Evolutionary conservation across 2,113 vertebrate genomes (phyloP), one percentile per base, ranked within the genome.

Genomic region (Odocoileus hemionus): DNA sequence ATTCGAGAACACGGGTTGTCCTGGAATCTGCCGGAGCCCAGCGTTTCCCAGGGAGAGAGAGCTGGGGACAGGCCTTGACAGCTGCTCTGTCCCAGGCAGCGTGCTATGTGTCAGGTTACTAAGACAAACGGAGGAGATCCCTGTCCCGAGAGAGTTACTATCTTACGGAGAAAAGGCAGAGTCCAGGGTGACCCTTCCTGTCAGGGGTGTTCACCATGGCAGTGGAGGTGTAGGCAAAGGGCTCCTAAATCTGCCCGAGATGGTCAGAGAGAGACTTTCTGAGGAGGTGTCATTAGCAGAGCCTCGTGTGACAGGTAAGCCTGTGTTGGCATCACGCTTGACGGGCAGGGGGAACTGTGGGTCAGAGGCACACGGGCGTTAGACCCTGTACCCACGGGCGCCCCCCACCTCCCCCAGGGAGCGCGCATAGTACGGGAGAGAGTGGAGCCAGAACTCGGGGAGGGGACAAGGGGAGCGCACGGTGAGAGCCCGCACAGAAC

Each of bases 391-490:
- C 28, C 13, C 16, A 0, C 8, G 7, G 43, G 45, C 4, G 17
- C 39, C 23, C 7, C 7, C 11, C 17, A n/a, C 13, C 57, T 82
- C 2, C 70, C 36, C 86, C 19, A 19, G 5, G 14, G 19, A 64
- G 47, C 54, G 21, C 0, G 7, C 2, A 1, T 4, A 33, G 2
- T 45, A 7, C 1, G 0, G 57, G 1, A 82, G 19, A 86, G 9
- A 58, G 43, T 45, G n/a, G 23, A 76, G 13, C 70, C 7, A 2
- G 7, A 45, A 43, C 23, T 36, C 57, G 6, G 13, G 28, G 45
- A 80, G 28, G 1, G 7, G 1, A 28, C 36, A 3, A 7, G 7
- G 16, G 15, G 28, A 15, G 7, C 4, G 1, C 70, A n/a, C 12
- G 4, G 14, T 3, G 8, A n/a, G 50, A 30, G 33, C 15, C 8